Percentiles rank a stretch among this genome's conserved stretches.
Evolutionary conservation across 2,888 invertebrate species (phyloP).

Genomic region (Pilophorus perplexus): DNA sequence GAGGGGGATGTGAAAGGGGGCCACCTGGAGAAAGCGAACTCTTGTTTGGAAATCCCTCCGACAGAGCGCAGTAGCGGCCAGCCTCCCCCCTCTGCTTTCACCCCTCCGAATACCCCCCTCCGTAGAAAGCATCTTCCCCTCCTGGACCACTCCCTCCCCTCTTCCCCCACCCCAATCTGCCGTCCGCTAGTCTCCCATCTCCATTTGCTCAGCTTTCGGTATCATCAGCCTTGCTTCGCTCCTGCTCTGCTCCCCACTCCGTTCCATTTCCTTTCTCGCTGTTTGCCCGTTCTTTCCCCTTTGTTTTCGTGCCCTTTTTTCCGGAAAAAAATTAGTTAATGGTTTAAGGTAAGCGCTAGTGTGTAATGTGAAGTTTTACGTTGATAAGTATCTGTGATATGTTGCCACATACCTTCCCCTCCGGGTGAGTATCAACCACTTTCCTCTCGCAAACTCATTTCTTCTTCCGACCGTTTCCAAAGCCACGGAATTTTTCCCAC

Average conservation of each 20-base stretch:
- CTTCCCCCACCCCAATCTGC: not conserved
- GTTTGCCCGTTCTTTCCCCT: conserved; percentile 43
- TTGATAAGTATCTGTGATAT: not conserved
- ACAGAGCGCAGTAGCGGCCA: not conserved
- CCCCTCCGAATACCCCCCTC: not conserved
- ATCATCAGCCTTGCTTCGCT: conserved; percentile 36
- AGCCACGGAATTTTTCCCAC: not conserved
- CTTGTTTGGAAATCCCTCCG: not conserved
- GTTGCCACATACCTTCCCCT: not conserved
- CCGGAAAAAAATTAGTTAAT: conserved; percentile 37
- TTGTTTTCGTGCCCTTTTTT: conserved; percentile 40
- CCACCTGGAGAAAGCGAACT: too few species aligned
- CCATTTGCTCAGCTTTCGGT: conserved; percentile 38
- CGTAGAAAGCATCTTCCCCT: conserved; percentile 1
- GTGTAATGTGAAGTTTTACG: too few species aligned
- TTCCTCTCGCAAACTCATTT: too few species aligned
- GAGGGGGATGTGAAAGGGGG: too few species aligned
- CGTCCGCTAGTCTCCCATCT: conserved; percentile 34
- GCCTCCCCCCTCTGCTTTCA: not conserved
- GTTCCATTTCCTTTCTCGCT: conserved; percentile 45
- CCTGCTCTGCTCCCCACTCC: conserved; percentile 42
- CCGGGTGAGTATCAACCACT: not conserved
- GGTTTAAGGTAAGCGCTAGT: conserved; percentile 44
- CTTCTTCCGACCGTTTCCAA: too few species aligned
- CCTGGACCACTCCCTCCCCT: conserved; percentile 26